phyloP scores from a whole-genome alignment of 2,888 invertebrate genomes.

The Tiliacea citrago region DNA sequence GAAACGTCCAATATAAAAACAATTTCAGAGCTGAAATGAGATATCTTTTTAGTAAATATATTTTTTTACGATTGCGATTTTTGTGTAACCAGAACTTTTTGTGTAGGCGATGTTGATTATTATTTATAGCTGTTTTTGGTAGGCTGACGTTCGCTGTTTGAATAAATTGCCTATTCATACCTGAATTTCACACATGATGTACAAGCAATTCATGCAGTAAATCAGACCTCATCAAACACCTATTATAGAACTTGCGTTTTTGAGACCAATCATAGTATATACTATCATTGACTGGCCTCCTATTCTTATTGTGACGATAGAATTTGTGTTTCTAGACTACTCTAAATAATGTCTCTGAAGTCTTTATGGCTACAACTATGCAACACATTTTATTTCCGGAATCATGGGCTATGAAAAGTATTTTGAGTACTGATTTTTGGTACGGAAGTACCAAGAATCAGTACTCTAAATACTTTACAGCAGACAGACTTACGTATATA shows the following conservation, averaged over 20 bases:
- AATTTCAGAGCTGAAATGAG: slow-evolving; percentile 44
- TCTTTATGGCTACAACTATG: background rate
- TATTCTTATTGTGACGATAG: background rate
- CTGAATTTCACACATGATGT: slow-evolving; percentile 28
- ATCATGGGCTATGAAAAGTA: background rate
- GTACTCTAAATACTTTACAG: no score
- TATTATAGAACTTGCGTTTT: background rate
- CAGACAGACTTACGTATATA: background rate
- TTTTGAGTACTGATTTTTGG: background rate
- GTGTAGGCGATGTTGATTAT: slow-evolving; percentile 34
- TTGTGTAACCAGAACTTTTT: background rate
- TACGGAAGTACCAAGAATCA: no score
- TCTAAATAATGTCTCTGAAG: background rate
- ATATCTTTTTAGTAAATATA: slow-evolving; percentile 21
- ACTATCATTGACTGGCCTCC: background rate
- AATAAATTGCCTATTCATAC: slow-evolving; percentile 7
- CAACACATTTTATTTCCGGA: background rate
- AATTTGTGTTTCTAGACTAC: background rate
- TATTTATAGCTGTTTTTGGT: slow-evolving; percentile 12
- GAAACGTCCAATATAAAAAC: slow-evolving; percentile 29
- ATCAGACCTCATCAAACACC: slow-evolving; percentile 9
- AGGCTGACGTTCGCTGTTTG: background rate
- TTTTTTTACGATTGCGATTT: slow-evolving; percentile 18
- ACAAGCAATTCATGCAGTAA: slow-evolving; percentile 18
- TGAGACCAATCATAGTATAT: background rate